Conservation (phyloP, 2,797 vertebrate genomes). For the Helostoma temminkii region DNA sequence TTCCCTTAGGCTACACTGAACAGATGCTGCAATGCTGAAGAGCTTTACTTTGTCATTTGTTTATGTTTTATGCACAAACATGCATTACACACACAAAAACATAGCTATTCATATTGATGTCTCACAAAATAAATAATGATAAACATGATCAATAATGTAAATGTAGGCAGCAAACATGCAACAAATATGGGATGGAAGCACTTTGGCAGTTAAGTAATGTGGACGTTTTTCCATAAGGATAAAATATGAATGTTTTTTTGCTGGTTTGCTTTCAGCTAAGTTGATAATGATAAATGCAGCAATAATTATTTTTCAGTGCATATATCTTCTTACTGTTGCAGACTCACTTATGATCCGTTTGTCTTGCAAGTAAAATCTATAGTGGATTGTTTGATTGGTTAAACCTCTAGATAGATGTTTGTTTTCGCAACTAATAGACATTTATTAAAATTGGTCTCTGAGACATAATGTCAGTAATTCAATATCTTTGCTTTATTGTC, state of each 20-base stretch:
- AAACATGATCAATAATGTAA: not conserved
- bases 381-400: not conserved
- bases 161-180: not conserved
- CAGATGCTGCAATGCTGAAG: slow-evolving; percentile 54
- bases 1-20: slow-evolving; percentile 56
- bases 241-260: not conserved
- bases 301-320: not conserved
- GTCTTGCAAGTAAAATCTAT: not conserved
- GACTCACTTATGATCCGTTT: not conserved
- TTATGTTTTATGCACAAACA: slow-evolving; percentile 36
- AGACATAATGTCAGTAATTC: slow-evolving; percentile 4
- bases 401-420: not conserved
- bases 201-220: not conserved
- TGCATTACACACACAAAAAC: slow-evolving; percentile 5
- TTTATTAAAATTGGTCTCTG: slow-evolving; percentile 4
- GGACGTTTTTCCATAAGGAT: too few species aligned
- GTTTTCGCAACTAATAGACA: not conserved
- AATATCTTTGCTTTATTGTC: slow-evolving; percentile 16
- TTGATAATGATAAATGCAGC: not conserved
- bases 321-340: not conserved
- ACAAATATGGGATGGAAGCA: not conserved
- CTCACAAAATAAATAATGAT: slow-evolving; percentile 15
- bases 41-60: slow-evolving; percentile 42
- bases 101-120: not conserved
- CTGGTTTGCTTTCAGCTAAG: not conserved